These are phyloP conservation scores for Meloidogyne exigua DNA, from an alignment of 1,140 invertebrate species.

Conservation along the genomic window DNA sequence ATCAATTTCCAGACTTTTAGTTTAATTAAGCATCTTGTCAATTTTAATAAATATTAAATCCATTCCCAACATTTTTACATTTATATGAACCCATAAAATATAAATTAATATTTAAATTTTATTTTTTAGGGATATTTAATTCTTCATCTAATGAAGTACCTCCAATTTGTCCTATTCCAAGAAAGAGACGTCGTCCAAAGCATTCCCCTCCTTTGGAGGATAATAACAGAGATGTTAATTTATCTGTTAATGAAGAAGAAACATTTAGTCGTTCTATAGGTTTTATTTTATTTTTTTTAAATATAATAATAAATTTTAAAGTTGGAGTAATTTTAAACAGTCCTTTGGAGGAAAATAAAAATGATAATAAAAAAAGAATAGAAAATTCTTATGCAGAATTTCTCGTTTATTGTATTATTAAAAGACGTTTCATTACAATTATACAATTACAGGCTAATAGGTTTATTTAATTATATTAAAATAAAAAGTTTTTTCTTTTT, in stretches of 20 bases:
- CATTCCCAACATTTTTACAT: too few relatives aligned
- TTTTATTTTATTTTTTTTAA: not conserved
- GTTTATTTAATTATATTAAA: not conserved
- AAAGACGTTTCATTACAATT: not conserved
- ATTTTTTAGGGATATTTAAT: not conserved
- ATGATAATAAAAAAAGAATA: not conserved
- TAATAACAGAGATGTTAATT: not conserved
- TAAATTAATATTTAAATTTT: not conserved
- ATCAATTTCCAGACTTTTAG: too few relatives aligned
- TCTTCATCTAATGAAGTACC: not conserved
- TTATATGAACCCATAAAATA: too few relatives aligned
- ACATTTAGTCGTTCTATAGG: not conserved
- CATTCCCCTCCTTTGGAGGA: not conserved
- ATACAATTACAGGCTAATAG: not conserved
- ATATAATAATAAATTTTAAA: constrained; percentile 5
- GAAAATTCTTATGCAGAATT: not conserved
- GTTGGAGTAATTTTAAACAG: not conserved
- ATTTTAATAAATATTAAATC: too few relatives aligned
- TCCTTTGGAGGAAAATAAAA: not conserved
- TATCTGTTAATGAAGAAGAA: not conserved
- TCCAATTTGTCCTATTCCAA: not conserved
- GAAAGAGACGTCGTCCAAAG: not conserved
- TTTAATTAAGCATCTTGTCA: too few relatives aligned
- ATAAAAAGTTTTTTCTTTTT: too few relatives aligned
- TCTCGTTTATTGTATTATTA: not conserved